A percentile compares a stretch with the other conserved stretches of the same genome.
Evolutionary conservation across 2,113 vertebrate genomes (phyloP).

Genomic region (Nanger granti): DNA sequence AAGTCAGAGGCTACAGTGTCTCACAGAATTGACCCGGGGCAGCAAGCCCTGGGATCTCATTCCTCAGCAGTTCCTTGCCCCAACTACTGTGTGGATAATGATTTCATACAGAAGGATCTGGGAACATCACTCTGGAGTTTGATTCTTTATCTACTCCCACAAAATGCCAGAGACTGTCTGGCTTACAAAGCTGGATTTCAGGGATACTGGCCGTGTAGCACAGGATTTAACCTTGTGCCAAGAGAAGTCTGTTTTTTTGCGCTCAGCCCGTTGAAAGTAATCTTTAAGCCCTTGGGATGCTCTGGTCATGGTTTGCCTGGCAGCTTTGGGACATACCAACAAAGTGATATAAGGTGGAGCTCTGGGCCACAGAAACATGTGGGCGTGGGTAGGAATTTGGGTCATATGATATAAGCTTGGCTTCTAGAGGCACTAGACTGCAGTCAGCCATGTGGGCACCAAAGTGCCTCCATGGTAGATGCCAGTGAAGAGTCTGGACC

Average conservation of each 20-base stretch:
- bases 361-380: neutral
- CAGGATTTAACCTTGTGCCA: neutral
- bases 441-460: neutral
- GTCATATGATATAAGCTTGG: neutral
- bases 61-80: neutral
- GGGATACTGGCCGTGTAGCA: too few species aligned
- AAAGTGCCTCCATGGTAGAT: fast-evolving
- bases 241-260: too few species aligned
- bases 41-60: neutral
- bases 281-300: neutral
- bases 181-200: neutral
- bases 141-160: neutral
- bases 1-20: neutral
- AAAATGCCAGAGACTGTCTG: neutral
- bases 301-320: neutral
- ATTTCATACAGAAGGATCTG: too few species aligned
- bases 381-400: neutral
- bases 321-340: neutral
- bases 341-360: neutral
- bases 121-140: neutral
- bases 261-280: neutral
- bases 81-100: neutral
- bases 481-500: neutral
- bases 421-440: neutral
- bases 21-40: neutral